Base-by-base conservation (phyloP, 2,888 invertebrate genomes). In the Drosophila infuscata region DNA sequence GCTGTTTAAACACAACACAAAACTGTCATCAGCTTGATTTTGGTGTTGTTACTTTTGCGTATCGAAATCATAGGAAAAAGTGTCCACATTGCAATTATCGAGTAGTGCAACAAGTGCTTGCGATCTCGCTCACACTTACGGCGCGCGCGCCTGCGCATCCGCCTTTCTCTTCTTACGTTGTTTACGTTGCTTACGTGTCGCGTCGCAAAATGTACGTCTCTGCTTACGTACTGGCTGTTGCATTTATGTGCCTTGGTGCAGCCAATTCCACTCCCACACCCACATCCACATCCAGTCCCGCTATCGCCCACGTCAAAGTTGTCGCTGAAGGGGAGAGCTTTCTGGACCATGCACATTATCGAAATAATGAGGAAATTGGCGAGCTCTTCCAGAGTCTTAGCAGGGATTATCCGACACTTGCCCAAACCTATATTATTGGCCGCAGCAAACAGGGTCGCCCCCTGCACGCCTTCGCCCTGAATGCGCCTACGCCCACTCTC, bases 361-460 rank as follows among this genome's bases (percentile, higher is more conserved):
- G 95, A 2, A 94, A 95, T 82, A 96, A 97, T 89, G 94, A 95
- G 29, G 96, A 96, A 71, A 93, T 97, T 49, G 94, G 95, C 12
- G 93, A 94, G 61, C 93, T 96, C 53, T 95, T 96, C 58, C 92
- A 94, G 38, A 93, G 95, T 53, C 93, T 97, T 53, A 94, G 95
- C 81, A 89, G 93, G 29, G 94, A 94, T 0, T 96, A 96, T 93
- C 96, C 97, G 25, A 93, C 95, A 70, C 91, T 97, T 38, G 96
- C 95, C 0, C 95, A 95, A 80, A 93, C 96, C 15, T 95, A 96
- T 87, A 95, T 95, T 6, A 95, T 98, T 61, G 99, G 99, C 0
- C 95, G 96, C 91, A 97, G 98, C 0, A 95, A 97, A 0, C 94
- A 97, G 93, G 96, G 95, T 36, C 94, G 97, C 15, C 96, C 97